A percentile compares a stretch with the other conserved stretches of the same genome.
Conservation (phyloP, 53 echinoderm and acorn worm species). For the Holothuria scabra region DNA sequence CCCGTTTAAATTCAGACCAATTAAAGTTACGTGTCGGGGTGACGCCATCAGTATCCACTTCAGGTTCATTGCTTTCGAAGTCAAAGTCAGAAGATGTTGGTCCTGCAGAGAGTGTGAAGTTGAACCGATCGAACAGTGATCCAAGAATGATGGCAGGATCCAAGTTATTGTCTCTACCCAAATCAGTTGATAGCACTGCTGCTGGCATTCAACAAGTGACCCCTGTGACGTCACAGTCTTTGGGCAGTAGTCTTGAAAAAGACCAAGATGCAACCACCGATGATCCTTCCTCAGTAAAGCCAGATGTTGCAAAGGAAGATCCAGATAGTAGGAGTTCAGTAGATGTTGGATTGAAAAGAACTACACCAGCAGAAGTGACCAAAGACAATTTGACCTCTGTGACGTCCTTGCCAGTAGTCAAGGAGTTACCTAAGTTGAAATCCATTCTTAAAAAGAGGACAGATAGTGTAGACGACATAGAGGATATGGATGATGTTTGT, state of each 20-base stretch:
- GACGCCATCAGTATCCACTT: neutral
- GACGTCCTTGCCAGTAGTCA: constrained; percentile 68
- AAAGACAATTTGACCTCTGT: constrained; percentile 75
- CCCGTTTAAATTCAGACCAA: constrained; percentile 74
- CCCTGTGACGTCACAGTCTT: neutral
- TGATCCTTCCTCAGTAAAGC: neutral
- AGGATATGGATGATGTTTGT: neutral
- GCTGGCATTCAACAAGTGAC: neutral
- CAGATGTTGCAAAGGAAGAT: constrained; percentile 17
- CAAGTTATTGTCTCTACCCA: constrained; percentile 7
- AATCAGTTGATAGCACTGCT: neutral
- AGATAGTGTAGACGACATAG: constrained; percentile 30
- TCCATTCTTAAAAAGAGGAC: constrained; percentile 86
- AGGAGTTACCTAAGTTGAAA: constrained; percentile 70
- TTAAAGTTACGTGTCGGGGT: constrained; percentile 16
- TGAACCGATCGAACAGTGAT: constrained; percentile 38
- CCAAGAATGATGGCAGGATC: constrained; percentile 26
- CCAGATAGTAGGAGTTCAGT: neutral
- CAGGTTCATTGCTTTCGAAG: neutral
- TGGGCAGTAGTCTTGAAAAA: neutral
- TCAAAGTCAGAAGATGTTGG: constrained; percentile 29
- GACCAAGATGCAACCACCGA: neutral
- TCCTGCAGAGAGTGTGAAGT: neutral
- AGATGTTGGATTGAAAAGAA: neutral
- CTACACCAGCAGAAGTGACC: constrained; percentile 38